Conservation (phyloP, 2,113 vertebrate species). For the Ursus arctos region DNA sequence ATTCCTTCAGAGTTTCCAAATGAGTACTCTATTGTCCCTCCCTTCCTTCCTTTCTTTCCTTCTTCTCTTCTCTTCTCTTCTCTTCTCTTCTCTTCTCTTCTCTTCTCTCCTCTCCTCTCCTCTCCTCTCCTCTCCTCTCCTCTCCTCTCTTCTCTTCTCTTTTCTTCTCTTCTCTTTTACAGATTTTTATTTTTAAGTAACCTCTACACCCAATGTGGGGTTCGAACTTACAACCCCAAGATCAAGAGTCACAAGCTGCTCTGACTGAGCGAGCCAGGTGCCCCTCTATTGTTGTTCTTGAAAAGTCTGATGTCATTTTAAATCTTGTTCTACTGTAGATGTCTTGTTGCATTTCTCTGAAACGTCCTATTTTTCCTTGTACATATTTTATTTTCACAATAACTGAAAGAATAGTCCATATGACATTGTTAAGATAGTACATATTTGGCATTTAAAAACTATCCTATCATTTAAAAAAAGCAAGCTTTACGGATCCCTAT, state of each 20-base stretch:
- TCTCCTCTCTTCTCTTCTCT: background rate
- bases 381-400: background rate
- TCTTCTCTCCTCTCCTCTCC: no score
- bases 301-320: background rate
- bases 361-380: background rate
- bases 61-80: background rate
- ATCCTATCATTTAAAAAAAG: background rate
- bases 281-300: background rate
- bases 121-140: no score
- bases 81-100: background rate
- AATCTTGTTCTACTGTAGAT: background rate
- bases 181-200: background rate
- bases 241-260: background rate
- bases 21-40: background rate
- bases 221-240: background rate
- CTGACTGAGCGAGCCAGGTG: background rate
- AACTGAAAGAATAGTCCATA: background rate
- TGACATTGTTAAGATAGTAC: no score
- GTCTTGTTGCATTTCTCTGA: background rate
- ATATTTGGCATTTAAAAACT: background rate
- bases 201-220: background rate
- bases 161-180: background rate
- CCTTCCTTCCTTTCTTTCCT: background rate
- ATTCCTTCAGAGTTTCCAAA: background rate
- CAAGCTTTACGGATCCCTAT: background rate